Evolutionary conservation across 2,113 vertebrate species (phyloP).

Genomic region (Spilogale gracilis): DNA sequence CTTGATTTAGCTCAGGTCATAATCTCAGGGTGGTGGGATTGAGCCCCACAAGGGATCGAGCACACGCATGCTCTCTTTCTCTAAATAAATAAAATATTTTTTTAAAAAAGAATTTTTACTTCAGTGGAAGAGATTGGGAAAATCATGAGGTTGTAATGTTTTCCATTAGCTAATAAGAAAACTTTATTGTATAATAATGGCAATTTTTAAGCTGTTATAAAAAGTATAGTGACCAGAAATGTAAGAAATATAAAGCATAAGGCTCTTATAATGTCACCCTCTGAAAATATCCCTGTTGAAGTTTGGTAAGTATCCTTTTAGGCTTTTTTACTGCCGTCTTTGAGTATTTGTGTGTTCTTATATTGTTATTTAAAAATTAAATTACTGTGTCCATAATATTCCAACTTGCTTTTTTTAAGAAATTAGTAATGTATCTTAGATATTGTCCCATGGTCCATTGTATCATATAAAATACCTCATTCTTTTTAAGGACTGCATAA

Average conservation of each 20-base stretch:
- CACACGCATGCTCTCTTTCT: neutral
- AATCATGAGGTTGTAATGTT: neutral
- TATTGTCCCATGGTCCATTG: neutral
- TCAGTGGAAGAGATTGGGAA: neutral
- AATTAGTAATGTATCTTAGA: neutral
- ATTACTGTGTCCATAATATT: neutral
- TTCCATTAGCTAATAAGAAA: neutral
- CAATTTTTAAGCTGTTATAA: neutral
- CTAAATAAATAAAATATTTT: neutral
- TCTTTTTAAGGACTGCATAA: neutral
- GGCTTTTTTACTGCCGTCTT: neutral
- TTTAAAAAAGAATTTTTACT: neutral
- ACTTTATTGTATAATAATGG: neutral
- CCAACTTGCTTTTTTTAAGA: neutral
- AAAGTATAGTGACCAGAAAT: neutral
- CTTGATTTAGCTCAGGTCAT: no score
- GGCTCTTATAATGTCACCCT: neutral
- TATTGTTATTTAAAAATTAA: conserved; percentile 5
- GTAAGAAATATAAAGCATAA: neutral
- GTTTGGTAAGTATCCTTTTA: neutral
- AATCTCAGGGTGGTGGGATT: no score
- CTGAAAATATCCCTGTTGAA: neutral
- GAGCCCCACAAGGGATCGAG: neutral
- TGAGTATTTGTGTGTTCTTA: neutral
- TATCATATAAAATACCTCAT: neutral